These are phyloP conservation scores for Xestoiulus laeticollis DNA, from an alignment of 2,888 invertebrate genomes.

Conservation along the genomic window DNA sequence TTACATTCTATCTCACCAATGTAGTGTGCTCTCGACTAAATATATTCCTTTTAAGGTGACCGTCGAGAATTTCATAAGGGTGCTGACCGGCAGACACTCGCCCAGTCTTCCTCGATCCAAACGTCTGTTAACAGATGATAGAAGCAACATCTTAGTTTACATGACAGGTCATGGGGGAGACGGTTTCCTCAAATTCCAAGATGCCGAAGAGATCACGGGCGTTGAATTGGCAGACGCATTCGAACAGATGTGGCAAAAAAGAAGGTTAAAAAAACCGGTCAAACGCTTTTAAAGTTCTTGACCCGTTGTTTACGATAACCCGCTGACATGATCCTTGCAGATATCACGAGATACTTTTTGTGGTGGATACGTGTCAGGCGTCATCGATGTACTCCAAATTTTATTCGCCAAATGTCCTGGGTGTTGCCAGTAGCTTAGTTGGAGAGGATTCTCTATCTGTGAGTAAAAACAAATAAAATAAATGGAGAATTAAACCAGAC, in stretches of 20 bases:
- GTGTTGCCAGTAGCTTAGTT: slow-evolving; percentile 95
- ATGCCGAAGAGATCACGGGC: slow-evolving; percentile 98
- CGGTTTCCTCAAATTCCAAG: slow-evolving; percentile 99
- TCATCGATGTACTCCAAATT: slow-evolving; percentile 98
- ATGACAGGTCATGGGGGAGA: slow-evolving; percentile 97
- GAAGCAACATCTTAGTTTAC: slow-evolving; percentile 95
- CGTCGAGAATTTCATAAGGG: slow-evolving; percentile 96
- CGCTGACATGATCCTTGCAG: slow-evolving; percentile 67
- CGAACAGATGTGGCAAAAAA: slow-evolving; percentile 99
- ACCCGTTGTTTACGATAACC: neutral
- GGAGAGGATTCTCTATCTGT: slow-evolving; percentile 98
- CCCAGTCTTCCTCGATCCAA: slow-evolving; percentile 95
- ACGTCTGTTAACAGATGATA: slow-evolving; percentile 92
- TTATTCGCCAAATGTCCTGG: slow-evolving; percentile 97
- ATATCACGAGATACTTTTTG: slow-evolving; percentile 97
- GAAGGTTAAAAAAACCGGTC: slow-evolving; percentile 72
- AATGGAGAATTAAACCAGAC: neutral
- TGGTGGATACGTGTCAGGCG: slow-evolving; percentile 99
- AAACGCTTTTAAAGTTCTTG: neutral
- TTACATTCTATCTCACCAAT: too few relatives aligned
- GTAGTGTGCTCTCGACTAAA: neutral
- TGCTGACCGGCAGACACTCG: slow-evolving; percentile 91
- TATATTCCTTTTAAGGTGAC: slow-evolving; percentile 75
- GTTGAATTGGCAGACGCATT: slow-evolving; percentile 98
- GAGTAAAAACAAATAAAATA: slow-evolving; percentile 63